These are phyloP conservation scores for Corydoras maculifer DNA, from an alignment of 2,113 vertebrate species.

Conservation along the genomic window DNA sequence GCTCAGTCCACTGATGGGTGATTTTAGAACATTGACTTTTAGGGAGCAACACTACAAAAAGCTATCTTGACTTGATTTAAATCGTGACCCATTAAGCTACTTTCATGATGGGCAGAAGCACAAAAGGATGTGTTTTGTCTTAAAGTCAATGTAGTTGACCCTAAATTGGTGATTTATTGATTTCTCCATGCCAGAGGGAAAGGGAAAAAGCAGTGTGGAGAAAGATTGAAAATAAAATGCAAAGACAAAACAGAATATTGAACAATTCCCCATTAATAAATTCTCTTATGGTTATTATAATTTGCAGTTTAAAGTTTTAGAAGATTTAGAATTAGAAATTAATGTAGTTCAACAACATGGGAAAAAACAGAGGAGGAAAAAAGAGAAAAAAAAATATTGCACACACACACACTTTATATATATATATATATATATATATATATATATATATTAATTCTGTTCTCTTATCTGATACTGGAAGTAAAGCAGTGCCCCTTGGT, in stretches of 20 bases:
- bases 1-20: too few relatives aligned
- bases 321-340: too few relatives aligned
- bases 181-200: slow-evolving; percentile 29
- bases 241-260: slow-evolving; percentile 30
- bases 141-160: slow-evolving; percentile 3
- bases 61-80: slow-evolving; percentile 14
- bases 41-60: too few relatives aligned
- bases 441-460: slow-evolving; percentile 10
- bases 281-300: slow-evolving; percentile 38
- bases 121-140: slow-evolving; percentile 28
- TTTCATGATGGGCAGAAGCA: slow-evolving; percentile 44
- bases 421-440: too few relatives aligned
- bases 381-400: too few relatives aligned
- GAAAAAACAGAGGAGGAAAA: too few relatives aligned
- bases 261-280: slow-evolving; percentile 43
- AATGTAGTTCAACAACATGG: too few relatives aligned
- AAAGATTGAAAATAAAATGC: slow-evolving; percentile 16
- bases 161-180: slow-evolving; percentile 32
- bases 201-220: slow-evolving; percentile 27
- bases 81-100: slow-evolving; percentile 28
- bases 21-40: too few relatives aligned
- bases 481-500: slow-evolving; percentile 28
- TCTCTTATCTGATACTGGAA: slow-evolving; percentile 9
- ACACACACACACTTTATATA: too few relatives aligned
- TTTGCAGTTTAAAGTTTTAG: slow-evolving; percentile 19